These are phyloP conservation scores for Drosophila bocqueti DNA, from an alignment of 1,140 invertebrate species.

Conservation along the genomic window DNA sequence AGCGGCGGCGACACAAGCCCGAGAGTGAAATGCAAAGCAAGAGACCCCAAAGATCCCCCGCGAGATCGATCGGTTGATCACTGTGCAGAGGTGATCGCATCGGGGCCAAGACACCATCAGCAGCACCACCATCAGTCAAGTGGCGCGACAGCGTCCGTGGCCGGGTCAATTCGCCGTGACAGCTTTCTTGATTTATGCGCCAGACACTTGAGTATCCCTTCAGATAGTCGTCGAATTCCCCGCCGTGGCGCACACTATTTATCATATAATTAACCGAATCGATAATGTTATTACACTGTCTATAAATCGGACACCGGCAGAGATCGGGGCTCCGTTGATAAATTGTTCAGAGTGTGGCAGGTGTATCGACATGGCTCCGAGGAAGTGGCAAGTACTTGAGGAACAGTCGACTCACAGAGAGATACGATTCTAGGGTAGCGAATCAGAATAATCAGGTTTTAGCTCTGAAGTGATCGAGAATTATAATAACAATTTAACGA, in stretches of 20 bases:
- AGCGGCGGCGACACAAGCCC: conserved; percentile 39
- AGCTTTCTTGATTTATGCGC: conserved; percentile 61
- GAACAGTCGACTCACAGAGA: conserved; percentile 55
- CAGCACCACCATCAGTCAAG: conserved; percentile 72
- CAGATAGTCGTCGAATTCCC: conserved; percentile 46
- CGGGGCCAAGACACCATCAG: conserved; percentile 45
- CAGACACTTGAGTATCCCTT: conserved; percentile 45
- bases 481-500: too few species aligned
- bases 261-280: conserved; percentile 71
- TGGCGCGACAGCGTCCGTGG: conserved; percentile 61
- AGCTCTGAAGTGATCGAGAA: too few species aligned
- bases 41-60: conserved; percentile 5
- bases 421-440: conserved; percentile 23
- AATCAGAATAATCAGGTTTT: too few species aligned
- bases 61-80: conserved; percentile 24
- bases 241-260: conserved; percentile 43
- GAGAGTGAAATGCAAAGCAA: conserved; percentile 40
- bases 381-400: conserved; percentile 44
- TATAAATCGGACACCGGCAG: conserved; percentile 53
- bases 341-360: conserved; percentile 51
- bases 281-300: conserved; percentile 69
- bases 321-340: conserved; percentile 32
- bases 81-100: conserved; percentile 12
- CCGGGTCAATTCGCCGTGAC: conserved; percentile 67
- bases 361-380: conserved; percentile 38